Base-by-base conservation (phyloP, 1,140 invertebrate genomes). In the Diorhabda carinulata region DNA sequence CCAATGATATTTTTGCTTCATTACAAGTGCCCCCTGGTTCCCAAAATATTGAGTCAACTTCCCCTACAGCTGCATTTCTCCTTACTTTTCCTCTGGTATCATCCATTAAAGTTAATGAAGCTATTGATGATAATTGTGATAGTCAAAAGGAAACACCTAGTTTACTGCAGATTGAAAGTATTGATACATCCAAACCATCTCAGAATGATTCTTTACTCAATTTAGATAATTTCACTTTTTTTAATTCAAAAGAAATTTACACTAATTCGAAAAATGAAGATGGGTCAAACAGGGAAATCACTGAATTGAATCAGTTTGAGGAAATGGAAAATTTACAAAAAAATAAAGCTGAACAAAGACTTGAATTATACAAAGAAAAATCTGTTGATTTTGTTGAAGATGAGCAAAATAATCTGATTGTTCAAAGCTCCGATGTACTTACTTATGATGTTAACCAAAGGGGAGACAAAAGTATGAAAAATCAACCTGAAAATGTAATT, bases 41-140 rank as follows among this genome's bases (percentile, higher is more conserved):
- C 52, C 86, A 88, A 71, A 87, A 89, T 79, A 83, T 86, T 1
- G 87, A 88, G 75, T 88, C 87, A 6, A 89, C 90, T 71, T 92
- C 91, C 25, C 90, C 91, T 7, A 92, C 90, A 6, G 91, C 90
- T 42, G 91, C 91, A 5, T 91, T 91, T 78, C 79, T 92, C 25
- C 85, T 90, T 79, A 88, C 90, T 5, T 92, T 92, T 74, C 91
- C 91, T 2, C 79, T 92, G 8, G 90, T 92, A 2, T 88, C 87
- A 2, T 85, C 83, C 58, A 73, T 76, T 25, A 84, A 83, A 78
- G 87, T 85, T 65, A 82, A 85, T 2, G 87, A 88, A 71, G 85
- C 87, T 2, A 74, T 87, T 2, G 85, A 84, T 41, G 84, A 86
- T 64, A 84, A 84, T 64, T 83, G 84, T 66, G 84, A 87, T 64